Base-by-base conservation (phyloP, 2,888 invertebrate genomes). In the Hirudinaria manillensis region DNA sequence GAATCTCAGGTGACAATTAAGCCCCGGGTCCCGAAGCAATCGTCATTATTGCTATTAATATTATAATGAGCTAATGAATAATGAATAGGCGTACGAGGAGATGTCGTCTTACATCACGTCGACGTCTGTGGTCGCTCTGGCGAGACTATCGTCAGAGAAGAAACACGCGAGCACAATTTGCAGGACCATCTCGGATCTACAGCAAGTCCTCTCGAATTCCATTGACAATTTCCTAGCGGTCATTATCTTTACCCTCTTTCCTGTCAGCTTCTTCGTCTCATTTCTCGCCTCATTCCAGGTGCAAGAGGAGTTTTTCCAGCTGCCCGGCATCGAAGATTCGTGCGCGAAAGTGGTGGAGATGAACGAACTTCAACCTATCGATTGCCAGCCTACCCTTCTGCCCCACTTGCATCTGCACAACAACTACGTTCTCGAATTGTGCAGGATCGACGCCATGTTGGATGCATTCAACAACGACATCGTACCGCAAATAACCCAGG, bases 381-480 rank as follows among this genome's bases (percentile, higher is more conserved):
- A 38, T 21, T n/a, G 21, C 72, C 24, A 29, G 13, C 72, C 27
- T 2, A 0, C 72, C 29, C n/a, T 29, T 2, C 21, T 32, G 3
- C 56, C 56, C 21, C 19, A 55, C 34, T n/a, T 56, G 27, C 56
- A 32, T 7, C 7, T 3, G 2, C 72, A 72, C 56, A 72, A 72
- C 56, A n/a, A 72, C 32, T 72, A 72, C 56, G 72, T 56, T 0
- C 21, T 55, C 3, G 55, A 72, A 24, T n/a, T 72, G 53, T 32
- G 72, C 56, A 51, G 27, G 3, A 24, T 72, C 3, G 72, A 72
- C 34, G 55, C 51, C 55, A 21, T 72, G 21, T 55, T 72, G 32
- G 56, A 72, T 32, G 32, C 56, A 21, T 56, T 27, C 56, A 72
- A 72, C 34, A 72, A 72, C 56, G 51, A 55, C 27, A n/a, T 72